Base-by-base conservation (phyloP, 2,888 invertebrate species). In the Trachelus troglodyta region DNA sequence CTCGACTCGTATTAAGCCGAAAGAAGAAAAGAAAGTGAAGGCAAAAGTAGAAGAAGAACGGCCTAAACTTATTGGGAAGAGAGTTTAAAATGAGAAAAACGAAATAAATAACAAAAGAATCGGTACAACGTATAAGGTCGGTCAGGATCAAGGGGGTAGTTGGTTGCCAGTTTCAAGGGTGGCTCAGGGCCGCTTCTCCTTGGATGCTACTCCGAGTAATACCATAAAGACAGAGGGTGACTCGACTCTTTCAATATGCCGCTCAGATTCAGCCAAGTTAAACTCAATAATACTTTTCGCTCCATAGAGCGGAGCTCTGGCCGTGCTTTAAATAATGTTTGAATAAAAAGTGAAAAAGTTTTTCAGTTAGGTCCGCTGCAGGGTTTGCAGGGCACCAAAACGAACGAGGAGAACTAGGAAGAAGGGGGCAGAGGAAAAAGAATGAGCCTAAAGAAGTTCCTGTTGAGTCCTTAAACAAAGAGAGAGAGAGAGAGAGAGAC, bases 301-400 rank as follows among this genome's bases (percentile, higher is more conserved):
- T 33, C 69, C 15, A 69, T 33, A 69, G 69, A 31, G 30, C 69
- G 69, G 4, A 33, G 31, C 69, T 31, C 69, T 76, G 75, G 69
- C 69, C 75, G 77, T 80, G 82, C 81, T 82, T 83, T 83, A 81
- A 83, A 83, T 83, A 83, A 81, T 83, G 81, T 83, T 83, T 80
- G 83, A 83, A 83, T 83, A 81, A 82, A 83, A 80, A 83, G 82
- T 81, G 83, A 83, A 82, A 82, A 83, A 83, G 69, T 81, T 83
- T 83, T 82, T 81, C 80, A 81, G 80, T 82, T 83, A 80, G 79
- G 80, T 69, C 69, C 69, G 69, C 69, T 15, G 3, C 69, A 33
- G 33, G 69, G 69, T 30, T 31, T 30, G 33, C 12, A 69, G 12
- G 31, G 69, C n/a, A 31, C 69, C 69, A 69, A 33, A 69, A 69